Evolutionary conservation across 2,888 invertebrate genomes (phyloP).

Genomic region (Chironomus riparius): DNA sequence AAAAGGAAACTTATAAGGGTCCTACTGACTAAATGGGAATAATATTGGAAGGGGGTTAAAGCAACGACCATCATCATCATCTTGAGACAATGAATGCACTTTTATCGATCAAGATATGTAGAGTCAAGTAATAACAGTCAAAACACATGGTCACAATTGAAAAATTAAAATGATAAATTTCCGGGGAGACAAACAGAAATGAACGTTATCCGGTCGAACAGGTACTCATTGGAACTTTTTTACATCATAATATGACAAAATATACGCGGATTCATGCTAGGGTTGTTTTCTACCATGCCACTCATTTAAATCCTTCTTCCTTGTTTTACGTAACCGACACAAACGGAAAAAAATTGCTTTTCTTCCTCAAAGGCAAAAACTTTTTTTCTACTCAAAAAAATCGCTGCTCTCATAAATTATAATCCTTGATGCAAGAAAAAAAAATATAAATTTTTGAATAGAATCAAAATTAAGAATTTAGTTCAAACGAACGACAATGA

Average conservation of each 20-base stretch:
- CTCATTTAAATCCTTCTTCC: conserved; percentile 16
- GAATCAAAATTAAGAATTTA: not conserved
- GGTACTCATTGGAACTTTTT: not conserved
- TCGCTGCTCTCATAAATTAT: conserved; percentile 20
- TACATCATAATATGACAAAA: not conserved
- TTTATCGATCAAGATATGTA: not conserved
- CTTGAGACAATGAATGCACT: no score
- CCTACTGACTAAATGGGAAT: not conserved
- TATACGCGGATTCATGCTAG: conserved; percentile 17
- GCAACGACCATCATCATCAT: no score
- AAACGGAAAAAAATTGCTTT: not conserved
- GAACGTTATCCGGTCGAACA: conserved; percentile 11
- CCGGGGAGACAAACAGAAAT: conserved; percentile 1
- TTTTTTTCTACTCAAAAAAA: not conserved
- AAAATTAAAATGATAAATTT: conserved; percentile 20
- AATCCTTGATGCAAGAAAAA: not conserved
- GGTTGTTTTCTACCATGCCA: not conserved
- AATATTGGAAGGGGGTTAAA: no score
- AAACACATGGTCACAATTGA: conserved; percentile 9
- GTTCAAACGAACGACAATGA: not conserved
- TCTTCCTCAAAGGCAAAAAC: not conserved
- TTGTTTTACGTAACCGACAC: not conserved
- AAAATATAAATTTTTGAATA: not conserved
- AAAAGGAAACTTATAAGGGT: conserved; percentile 21
- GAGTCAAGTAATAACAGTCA: not conserved